Percentiles rank a stretch among this genome's conserved stretches.
Evolutionary conservation across 2,113 vertebrate species (phyloP).

Genomic region (Galemys pyrenaicus): DNA sequence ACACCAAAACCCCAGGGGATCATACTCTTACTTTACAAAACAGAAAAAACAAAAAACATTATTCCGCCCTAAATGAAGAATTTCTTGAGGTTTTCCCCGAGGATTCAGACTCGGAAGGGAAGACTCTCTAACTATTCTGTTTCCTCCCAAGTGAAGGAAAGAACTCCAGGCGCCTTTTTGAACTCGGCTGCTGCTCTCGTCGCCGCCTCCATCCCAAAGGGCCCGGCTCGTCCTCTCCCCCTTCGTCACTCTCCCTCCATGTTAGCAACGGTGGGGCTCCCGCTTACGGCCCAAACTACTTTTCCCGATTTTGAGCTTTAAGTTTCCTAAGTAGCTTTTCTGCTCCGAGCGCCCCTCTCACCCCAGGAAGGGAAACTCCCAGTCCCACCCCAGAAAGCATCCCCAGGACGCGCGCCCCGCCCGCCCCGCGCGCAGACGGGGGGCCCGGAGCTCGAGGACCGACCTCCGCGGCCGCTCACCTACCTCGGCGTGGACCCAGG

Average conservation of each 20-base stretch:
- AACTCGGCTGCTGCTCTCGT: not conserved
- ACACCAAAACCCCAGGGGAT: not conserved
- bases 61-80: not conserved
- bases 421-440: not conserved
- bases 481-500: constrained; percentile 84
- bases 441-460: not conserved
- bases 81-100: not conserved
- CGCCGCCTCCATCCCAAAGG: not conserved
- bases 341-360: not conserved
- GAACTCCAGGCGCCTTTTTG: constrained; percentile 31
- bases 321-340: not conserved
- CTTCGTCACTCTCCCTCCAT: constrained; percentile 46
- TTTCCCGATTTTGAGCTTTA: not conserved
- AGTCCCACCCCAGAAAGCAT: not conserved
- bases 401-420: not conserved
- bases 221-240: not conserved
- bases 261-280: constrained; percentile 15
- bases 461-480: constrained; percentile 2
- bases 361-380: not conserved
- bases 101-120: constrained; percentile 29
- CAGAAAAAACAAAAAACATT: not conserved
- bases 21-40: constrained; percentile 29
- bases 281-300: constrained; percentile 31
- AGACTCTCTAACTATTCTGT: constrained; percentile 31
- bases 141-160: constrained; percentile 21